Evolutionary conservation across 2,888 invertebrate genomes (phyloP), one percentile per base, ranked within the genome.

Genomic region (Xylota sylvarum): DNA sequence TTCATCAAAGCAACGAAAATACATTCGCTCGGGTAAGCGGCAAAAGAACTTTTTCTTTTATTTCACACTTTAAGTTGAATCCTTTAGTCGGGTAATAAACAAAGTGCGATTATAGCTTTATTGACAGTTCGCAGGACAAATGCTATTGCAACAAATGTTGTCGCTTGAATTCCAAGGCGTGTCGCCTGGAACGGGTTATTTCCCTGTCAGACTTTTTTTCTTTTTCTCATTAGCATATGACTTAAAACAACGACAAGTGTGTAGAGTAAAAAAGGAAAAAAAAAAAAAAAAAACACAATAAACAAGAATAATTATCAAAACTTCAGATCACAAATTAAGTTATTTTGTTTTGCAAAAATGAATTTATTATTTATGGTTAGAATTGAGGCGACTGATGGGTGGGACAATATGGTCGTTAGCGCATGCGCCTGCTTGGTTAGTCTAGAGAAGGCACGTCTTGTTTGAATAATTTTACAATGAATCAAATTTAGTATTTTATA

Each of bases 1-100:
- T 73, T 73, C 73, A 73, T 70, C 56, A 70, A 56, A 43, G 30
- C 17, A 9, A 5, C 14, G 43, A 60, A 58, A 58, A 14, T 14
- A 43, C 12, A 37, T 12, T 37, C 12, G 9, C 12, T 32, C 9
- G 14, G n/a, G 55, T 32, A 37, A 9, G 12, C 10, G 10, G 6
- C 37, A 43, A 1, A 14, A 43, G 43, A 14, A 43, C 14, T n/a
- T 12, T 35, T 5, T 19, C 23, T 58, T 58, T 58, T 7, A 32
- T 0, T 23, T 50, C 19, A 48, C 48, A 55, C 55, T 55, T n/a
- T 55, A 5, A 5, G 1, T 32, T 30, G 4, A 56, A 32, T 56
- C 56, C 30, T 56, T 56, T 17, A 30, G 14, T 14, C 5, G 3
- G 14, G 9, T 7, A 32, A 32, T 56, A 32, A 35, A 32, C 27